phyloP scores from a whole-genome alignment of 2,888 invertebrate genomes.

The Thumatha senex region DNA sequence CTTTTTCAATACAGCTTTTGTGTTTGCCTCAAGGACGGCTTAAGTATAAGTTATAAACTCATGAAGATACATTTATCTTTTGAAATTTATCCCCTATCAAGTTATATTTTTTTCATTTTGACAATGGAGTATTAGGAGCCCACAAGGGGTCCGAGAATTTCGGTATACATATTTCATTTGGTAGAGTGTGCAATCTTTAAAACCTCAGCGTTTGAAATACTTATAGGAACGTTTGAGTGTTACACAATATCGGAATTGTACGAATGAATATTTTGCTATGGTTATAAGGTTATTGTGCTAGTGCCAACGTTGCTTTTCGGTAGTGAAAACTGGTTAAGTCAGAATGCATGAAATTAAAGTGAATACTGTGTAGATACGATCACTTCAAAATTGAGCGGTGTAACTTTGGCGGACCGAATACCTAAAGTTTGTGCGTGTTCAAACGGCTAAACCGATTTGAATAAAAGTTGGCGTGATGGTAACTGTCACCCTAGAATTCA shows the following conservation, averaged over 20 bases:
- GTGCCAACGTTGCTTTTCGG: too few species aligned
- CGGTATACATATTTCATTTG: constrained; percentile 25
- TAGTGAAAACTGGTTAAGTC: too few species aligned
- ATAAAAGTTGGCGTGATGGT: too few species aligned
- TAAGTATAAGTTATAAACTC: constrained; percentile 17
- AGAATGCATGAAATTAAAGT: too few species aligned
- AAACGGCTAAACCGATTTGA: too few species aligned
- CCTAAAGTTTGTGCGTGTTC: too few species aligned
- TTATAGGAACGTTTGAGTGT: not conserved
- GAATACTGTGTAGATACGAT: too few species aligned
- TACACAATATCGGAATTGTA: not conserved
- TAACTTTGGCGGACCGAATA: too few species aligned
- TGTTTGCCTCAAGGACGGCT: constrained; percentile 20
- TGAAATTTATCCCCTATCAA: constrained; percentile 15
- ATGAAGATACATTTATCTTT: constrained; percentile 23
- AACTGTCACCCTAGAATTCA: too few species aligned
- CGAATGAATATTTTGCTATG: not conserved
- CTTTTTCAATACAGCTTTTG: constrained; percentile 18
- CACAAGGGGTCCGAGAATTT: constrained; percentile 12
- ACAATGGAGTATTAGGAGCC: constrained; percentile 22
- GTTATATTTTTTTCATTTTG: constrained; percentile 33
- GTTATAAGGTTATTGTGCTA: not conserved
- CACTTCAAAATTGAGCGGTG: too few species aligned
- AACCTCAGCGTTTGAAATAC: not conserved
- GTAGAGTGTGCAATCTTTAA: constrained; percentile 9